These are phyloP conservation scores for Patella pellucida DNA, from an alignment of 2,888 invertebrate species.

Conservation along the genomic window DNA sequence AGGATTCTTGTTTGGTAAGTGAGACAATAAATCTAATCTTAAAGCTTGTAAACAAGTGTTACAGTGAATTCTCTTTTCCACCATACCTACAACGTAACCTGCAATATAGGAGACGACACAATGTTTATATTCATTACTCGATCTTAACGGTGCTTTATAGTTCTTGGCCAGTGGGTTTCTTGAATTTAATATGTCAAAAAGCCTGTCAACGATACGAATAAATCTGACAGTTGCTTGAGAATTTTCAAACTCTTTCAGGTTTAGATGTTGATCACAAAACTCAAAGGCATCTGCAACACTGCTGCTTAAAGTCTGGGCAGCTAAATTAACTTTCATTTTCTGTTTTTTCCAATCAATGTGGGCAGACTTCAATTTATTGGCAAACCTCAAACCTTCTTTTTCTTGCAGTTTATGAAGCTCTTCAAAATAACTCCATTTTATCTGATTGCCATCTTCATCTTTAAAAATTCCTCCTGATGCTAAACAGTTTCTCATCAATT, in stretches of 20 bases:
- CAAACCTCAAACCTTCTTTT: not conserved
- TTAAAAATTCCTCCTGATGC: not conserved
- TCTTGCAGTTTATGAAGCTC: not conserved
- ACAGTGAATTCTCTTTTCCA: not conserved
- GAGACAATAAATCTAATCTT: not conserved
- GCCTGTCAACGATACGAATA: constrained; percentile 3
- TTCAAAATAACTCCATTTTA: not conserved
- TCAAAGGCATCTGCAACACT: not conserved
- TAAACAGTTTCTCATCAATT: not conserved
- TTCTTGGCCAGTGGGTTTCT: not conserved
- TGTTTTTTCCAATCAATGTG: not conserved
- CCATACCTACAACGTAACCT: not conserved
- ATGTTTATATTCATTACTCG: not conserved
- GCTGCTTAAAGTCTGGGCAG: not conserved
- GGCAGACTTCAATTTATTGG: not conserved
- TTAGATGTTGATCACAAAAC: not conserved
- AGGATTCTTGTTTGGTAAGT: not conserved
- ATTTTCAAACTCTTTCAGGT: not conserved
- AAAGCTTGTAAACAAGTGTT: constrained; percentile 4
- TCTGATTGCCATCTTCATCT: not conserved
- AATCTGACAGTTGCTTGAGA: not conserved
- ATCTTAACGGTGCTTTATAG: not conserved
- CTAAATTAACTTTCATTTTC: not conserved
- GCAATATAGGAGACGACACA: not conserved
- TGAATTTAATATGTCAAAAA: constrained; percentile 1